A percentile compares a stretch with the other conserved stretches of the same genome.
These are phyloP conservation scores for Branchipolynoe longqiensis DNA, from an alignment of 2,888 invertebrate genomes.

Conservation along the genomic window DNA sequence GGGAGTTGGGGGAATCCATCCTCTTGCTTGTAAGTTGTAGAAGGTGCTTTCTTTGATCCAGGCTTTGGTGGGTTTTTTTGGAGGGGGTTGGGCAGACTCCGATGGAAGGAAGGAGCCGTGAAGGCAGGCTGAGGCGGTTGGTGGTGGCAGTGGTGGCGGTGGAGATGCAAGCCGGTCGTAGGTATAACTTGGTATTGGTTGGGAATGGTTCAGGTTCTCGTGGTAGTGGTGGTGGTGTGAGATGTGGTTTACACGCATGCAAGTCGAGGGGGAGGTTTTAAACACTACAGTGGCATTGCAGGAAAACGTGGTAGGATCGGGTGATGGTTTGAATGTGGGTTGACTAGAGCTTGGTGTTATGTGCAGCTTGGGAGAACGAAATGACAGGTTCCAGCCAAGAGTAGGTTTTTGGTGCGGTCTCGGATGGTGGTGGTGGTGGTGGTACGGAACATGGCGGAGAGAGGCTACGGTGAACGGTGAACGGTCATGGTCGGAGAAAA, in stretches of 20 bases:
- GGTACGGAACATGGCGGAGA: constrained; percentile 49
- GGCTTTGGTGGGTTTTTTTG: no score
- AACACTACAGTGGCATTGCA: constrained; percentile 56
- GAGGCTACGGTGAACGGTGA: constrained; percentile 53
- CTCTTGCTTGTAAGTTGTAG: no score
- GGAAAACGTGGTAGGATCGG: constrained; percentile 55
- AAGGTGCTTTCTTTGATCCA: no score
- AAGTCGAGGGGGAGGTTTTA: constrained; percentile 50
- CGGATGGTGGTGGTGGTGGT: no score
- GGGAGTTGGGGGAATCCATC: no score
- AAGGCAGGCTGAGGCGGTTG: constrained; percentile 12
- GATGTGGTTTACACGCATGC: constrained; percentile 52
- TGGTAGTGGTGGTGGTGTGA: no score
- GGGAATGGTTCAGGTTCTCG: constrained; percentile 38
- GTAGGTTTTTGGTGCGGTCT: neutral
- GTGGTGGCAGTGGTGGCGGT: constrained; percentile 38
- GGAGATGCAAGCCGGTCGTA: no score
- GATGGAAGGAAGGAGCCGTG: constrained; percentile 23
- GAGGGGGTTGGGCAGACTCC: neutral
- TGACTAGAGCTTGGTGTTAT: constrained; percentile 56
- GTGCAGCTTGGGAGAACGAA: constrained; percentile 53
- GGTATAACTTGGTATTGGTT: no score
- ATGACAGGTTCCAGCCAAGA: constrained; percentile 54
- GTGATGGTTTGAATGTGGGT: constrained; percentile 57
- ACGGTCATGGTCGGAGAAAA: constrained; percentile 34